Evolutionary conservation across 2,113 vertebrate species (phyloP).

Genomic region (Vidua chalybeata): DNA sequence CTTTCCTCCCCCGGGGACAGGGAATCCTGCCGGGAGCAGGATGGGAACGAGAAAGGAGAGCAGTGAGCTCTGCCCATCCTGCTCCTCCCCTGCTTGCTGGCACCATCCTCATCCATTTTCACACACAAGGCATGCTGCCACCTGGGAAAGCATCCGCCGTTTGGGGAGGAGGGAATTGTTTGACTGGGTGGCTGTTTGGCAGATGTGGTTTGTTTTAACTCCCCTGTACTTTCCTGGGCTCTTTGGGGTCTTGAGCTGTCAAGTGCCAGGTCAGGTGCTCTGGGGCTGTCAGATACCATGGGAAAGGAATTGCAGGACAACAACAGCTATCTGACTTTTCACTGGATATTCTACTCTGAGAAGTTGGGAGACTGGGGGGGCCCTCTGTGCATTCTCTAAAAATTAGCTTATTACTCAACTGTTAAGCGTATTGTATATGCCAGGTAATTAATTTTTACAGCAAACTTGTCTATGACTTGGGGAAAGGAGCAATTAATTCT

Average conservation of each 20-base stretch:
- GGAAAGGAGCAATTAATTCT: slow-evolving; percentile 63
- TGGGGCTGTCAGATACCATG: not conserved
- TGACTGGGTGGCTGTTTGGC: not conserved
- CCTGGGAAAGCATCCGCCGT: fast-evolving
- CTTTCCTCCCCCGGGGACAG: not conserved
- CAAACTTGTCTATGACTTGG: slow-evolving; percentile 47
- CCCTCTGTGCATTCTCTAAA: slow-evolving; percentile 1
- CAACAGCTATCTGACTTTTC: not conserved
- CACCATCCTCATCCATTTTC: not conserved
- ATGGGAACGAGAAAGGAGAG: not conserved
- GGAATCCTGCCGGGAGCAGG: not conserved
- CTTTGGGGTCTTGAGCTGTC: not conserved
- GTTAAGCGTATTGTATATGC: slow-evolving; percentile 40
- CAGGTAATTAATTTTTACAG: slow-evolving; percentile 72
- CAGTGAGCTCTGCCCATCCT: no score
- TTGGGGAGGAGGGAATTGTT: not conserved
- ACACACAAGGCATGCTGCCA: not conserved
- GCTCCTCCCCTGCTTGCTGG: not conserved
- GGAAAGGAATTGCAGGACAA: not conserved
- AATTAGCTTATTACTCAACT: slow-evolving; percentile 58
- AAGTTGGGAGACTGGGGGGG: not conserved
- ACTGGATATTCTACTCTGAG: not conserved
- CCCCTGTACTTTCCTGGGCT: not conserved
- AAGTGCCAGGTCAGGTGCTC: not conserved
- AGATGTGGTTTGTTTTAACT: not conserved